Evolutionary conservation across 1,140 invertebrate genomes (phyloP).

Genomic region (Pantala flavescens): DNA sequence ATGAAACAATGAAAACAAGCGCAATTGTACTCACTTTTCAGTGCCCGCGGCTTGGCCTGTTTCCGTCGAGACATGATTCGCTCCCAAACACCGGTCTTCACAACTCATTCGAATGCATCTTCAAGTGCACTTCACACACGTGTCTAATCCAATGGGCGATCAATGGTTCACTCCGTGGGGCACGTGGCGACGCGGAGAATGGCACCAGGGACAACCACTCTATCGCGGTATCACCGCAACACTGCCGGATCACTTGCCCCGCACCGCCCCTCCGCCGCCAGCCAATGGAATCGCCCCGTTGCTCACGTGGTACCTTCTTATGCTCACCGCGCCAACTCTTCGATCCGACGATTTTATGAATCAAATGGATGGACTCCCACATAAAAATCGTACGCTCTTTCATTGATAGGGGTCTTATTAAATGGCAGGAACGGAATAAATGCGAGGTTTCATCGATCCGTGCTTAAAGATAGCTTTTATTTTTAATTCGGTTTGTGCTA

Average conservation of each 20-base stretch:
- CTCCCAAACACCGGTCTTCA: neutral
- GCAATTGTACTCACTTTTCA: conserved; percentile 36
- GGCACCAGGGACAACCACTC: neutral
- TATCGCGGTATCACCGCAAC: neutral
- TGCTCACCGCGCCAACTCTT: neutral
- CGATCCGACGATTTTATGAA: neutral
- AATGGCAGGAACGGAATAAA: no score
- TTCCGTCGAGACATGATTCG: conserved; percentile 38
- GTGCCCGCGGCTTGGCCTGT: conserved; percentile 41
- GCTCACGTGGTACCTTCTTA: neutral
- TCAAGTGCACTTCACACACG: neutral
- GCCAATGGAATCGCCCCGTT: neutral
- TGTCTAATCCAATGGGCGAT: neutral
- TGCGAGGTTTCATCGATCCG: no score
- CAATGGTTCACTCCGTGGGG: neutral
- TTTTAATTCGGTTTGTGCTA: no score
- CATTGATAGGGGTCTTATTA: no score
- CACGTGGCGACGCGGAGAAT: neutral
- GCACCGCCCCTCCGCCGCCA: neutral
- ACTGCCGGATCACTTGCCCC: neutral
- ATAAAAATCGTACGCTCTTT: no score
- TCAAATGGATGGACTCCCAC: no score
- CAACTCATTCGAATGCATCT: neutral
- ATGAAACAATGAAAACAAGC: no score
- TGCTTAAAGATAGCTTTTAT: no score